Conservation (phyloP, 2,113 vertebrate genomes). For the Heloderma charlesbogerti region DNA sequence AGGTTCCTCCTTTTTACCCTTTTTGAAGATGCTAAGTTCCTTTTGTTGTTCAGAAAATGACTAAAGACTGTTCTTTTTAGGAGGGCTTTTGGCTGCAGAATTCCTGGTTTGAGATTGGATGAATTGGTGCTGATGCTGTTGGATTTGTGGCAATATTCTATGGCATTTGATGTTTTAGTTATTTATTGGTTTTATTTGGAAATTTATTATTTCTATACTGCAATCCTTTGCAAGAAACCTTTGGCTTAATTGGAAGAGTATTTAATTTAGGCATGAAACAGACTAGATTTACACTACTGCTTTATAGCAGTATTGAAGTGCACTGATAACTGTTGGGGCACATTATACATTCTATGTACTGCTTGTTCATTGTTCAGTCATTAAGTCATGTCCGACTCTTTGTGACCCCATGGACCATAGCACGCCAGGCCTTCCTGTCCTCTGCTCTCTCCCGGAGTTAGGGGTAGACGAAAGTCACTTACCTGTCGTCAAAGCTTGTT, state of each 20-base stretch:
- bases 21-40: too few species aligned
- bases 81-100: not conserved
- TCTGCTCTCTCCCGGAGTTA: too few species aligned
- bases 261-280: not conserved
- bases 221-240: not conserved
- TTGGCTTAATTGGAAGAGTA: not conserved
- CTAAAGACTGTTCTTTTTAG: not conserved
- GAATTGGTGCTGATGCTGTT: not conserved
- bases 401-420: too few species aligned
- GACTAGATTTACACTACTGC: not conserved
- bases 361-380: too few species aligned
- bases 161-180: not conserved
- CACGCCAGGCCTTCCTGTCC: too few species aligned
- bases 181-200: not conserved
- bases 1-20: too few species aligned
- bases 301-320: too few species aligned
- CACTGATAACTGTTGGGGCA: too few species aligned
- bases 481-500: too few species aligned
- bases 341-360: too few species aligned
- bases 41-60: not conserved
- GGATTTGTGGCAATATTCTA: not conserved
- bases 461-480: too few species aligned
- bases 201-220: not conserved
- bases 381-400: too few species aligned
- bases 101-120: not conserved